Conservation (phyloP, 2,888 invertebrate genomes). For the Romanomermis culicivorax region DNA sequence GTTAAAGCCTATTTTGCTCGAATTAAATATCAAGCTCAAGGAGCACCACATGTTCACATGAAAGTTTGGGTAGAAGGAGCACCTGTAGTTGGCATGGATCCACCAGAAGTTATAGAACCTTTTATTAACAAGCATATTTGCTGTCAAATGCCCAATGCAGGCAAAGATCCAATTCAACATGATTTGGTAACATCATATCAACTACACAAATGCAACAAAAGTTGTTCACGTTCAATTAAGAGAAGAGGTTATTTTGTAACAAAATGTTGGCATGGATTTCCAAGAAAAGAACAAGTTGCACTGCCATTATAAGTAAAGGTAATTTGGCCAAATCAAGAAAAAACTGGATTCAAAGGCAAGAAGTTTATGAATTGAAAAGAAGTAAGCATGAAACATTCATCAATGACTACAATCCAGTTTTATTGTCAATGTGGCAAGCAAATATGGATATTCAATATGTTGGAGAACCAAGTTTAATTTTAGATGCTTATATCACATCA, state of each 20-base stretch:
- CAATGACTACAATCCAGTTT: slow-evolving; percentile 8
- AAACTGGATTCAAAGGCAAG: background rate
- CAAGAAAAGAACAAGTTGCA: background rate
- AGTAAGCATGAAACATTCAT: background rate
- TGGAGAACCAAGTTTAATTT: background rate
- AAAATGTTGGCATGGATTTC: slow-evolving; percentile 6
- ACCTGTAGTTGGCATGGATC: background rate
- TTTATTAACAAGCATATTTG: slow-evolving; percentile 5
- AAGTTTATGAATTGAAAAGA: background rate
- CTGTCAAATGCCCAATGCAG: slow-evolving; percentile 1
- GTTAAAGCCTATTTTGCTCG: background rate
- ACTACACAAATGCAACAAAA: background rate
- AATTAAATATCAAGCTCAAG: background rate
- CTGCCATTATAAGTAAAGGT: background rate
- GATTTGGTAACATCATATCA: slow-evolving; percentile 1
- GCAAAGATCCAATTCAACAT: background rate
- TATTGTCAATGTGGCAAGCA: slow-evolving; percentile 5
- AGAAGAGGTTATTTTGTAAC: background rate
- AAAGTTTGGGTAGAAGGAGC: slow-evolving; percentile 1
- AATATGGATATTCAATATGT: slow-evolving; percentile 10
- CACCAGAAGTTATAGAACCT: background rate
- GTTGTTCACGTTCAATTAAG: background rate
- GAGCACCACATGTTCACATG: slow-evolving; percentile 3
- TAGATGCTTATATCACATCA: slow-evolving; percentile 1
- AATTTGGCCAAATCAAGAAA: background rate